phyloP scores from a whole-genome alignment of 1,140 invertebrate species.

The Helicoverpa armigera region DNA sequence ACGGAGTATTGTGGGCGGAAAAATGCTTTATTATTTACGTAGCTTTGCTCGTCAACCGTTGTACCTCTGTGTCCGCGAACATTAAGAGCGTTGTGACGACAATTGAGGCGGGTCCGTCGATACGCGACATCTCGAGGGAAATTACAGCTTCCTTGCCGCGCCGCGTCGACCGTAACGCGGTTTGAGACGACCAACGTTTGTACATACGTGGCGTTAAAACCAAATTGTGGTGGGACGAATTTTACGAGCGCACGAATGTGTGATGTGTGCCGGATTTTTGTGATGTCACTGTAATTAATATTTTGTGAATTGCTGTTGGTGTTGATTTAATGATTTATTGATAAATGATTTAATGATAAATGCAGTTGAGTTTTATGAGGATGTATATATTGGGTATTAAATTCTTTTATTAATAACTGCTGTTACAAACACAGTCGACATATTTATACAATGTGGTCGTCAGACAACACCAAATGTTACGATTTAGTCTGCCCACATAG shows the following conservation, averaged over 20 bases:
- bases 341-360: neutral
- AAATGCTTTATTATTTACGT: conserved; percentile 37
- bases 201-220: conserved; percentile 57
- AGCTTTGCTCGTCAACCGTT: conserved; percentile 27
- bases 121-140: conserved; percentile 62
- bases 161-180: conserved; percentile 50
- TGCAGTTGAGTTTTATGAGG: too few species aligned
- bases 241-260: conserved; percentile 42
- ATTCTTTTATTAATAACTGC: too few species aligned
- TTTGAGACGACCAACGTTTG: conserved; percentile 57
- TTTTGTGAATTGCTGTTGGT: neutral
- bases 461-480: neutral
- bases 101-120: conserved; percentile 58
- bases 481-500: neutral
- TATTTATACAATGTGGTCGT: too few species aligned
- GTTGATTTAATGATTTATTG: neutral
- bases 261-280: conserved; percentile 45
- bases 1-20: conserved; percentile 7
- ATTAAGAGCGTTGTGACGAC: conserved; percentile 44
- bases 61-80: conserved; percentile 36
- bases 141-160: conserved; percentile 61
- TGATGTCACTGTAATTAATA: neutral
- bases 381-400: too few species aligned
- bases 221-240: conserved; percentile 59
- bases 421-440: too few species aligned